Evolutionary conservation across 1,140 invertebrate species (phyloP).

Genomic region (Drosophila biarmipes): DNA sequence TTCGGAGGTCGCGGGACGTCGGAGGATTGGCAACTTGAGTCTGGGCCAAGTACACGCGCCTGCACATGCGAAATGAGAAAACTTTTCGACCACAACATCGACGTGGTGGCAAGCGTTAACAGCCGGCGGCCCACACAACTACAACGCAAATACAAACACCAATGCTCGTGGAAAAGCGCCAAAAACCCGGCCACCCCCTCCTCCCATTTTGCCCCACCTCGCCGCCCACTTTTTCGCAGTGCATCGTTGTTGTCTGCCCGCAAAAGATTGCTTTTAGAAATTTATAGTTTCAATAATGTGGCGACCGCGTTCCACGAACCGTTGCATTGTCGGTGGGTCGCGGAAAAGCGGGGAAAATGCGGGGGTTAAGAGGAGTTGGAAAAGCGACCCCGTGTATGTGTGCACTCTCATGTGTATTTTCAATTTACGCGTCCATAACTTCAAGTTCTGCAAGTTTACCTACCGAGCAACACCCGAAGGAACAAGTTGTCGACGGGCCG

Average conservation of each 20-base stretch:
- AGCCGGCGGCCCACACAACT: slow-evolving; percentile 33
- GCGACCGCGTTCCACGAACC: slow-evolving; percentile 53
- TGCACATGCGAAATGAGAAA: slow-evolving; percentile 78
- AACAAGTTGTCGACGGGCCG: slow-evolving; percentile 45
- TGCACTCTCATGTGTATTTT: slow-evolving; percentile 77
- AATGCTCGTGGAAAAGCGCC: slow-evolving; percentile 8
- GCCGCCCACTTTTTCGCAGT: neutral
- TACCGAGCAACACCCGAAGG: slow-evolving; percentile 28
- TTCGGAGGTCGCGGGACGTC: neutral
- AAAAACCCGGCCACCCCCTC: slow-evolving; percentile 2
- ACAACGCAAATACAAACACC: slow-evolving; percentile 55
- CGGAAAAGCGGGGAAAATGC: neutral
- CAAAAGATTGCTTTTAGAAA: slow-evolving; percentile 81
- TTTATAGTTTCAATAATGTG: slow-evolving; percentile 83
- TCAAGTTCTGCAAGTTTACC: slow-evolving; percentile 77
- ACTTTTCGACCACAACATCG: slow-evolving; percentile 81
- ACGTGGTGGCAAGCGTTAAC: slow-evolving; percentile 47
- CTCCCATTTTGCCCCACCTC: neutral
- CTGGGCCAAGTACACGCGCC: slow-evolving; percentile 40
- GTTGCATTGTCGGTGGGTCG: slow-evolving; percentile 47
- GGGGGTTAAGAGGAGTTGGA: neutral
- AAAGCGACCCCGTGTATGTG: slow-evolving; percentile 7
- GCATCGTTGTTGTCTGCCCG: slow-evolving; percentile 65
- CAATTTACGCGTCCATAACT: slow-evolving; percentile 83
- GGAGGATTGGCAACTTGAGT: slow-evolving; percentile 17